phyloP scores from a whole-genome alignment of 2,888 invertebrate genomes.

The Asteroscopus sphinx region DNA sequence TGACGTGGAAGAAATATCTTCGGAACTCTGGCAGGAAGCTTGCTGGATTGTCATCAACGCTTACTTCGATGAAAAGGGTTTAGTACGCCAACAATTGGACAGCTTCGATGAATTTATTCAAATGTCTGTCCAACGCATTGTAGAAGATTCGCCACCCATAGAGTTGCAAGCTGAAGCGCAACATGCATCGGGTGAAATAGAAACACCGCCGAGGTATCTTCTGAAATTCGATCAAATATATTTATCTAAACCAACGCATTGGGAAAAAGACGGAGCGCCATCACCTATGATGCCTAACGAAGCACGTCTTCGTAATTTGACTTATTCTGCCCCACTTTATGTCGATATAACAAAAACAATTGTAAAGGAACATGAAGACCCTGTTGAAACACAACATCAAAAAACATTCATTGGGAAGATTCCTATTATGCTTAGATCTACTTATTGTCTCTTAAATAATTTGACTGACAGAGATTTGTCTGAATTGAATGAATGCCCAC shows the following conservation, averaged over 20 bases:
- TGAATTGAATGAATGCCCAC: constrained; percentile 99
- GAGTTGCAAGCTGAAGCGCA: constrained; percentile 99
- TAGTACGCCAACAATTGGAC: constrained; percentile 99
- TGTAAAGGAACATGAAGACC: constrained; percentile 96
- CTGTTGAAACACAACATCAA: constrained; percentile 95
- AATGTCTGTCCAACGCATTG: constrained; percentile 99
- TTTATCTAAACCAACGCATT: constrained; percentile 99
- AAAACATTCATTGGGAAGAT: constrained; percentile 96
- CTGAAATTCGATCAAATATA: constrained; percentile 99
- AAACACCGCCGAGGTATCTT: constrained; percentile 96
- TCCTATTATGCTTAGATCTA: constrained; percentile 99
- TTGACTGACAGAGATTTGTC: constrained; percentile 99
- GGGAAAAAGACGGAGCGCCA: constrained; percentile 99
- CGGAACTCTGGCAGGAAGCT: constrained; percentile 99
- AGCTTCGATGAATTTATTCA: constrained; percentile 99
- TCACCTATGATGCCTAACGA: constrained; percentile 99
- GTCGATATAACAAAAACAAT: constrained; percentile 99
- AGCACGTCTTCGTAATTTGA: constrained; percentile 98
- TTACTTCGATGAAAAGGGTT: constrained; percentile 99
- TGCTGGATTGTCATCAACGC: constrained; percentile 99
- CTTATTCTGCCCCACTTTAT: constrained; percentile 99
- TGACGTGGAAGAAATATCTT: constrained; percentile 98
- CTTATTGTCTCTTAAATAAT: constrained; percentile 98
- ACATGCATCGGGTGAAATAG: constrained; percentile 97
- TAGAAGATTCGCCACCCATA: constrained; percentile 99